phyloP scores from a whole-genome alignment of 1,140 invertebrate species.

The Scaptomyza pallida region DNA sequence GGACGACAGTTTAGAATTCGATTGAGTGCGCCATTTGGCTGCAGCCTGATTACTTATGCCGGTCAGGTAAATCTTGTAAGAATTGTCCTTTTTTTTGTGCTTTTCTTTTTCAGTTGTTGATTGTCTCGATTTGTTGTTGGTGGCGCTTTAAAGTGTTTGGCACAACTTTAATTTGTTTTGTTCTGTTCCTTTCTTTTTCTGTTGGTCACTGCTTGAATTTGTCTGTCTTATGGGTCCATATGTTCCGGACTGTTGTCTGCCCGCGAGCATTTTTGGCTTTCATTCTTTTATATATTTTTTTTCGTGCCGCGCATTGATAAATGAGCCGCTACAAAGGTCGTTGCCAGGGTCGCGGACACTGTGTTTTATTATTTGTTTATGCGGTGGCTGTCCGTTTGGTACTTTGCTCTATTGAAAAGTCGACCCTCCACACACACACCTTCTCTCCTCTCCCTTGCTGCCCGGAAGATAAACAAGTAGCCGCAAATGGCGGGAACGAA shows the following conservation, averaged over 20 bases:
- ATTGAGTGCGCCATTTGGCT: slow-evolving; percentile 42
- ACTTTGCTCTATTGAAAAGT: slow-evolving; percentile 77
- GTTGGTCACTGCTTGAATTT: slow-evolving; percentile 40
- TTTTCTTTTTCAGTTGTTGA: slow-evolving; percentile 21
- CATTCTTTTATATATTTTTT: neutral
- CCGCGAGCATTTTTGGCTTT: slow-evolving; percentile 48
- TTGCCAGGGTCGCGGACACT: slow-evolving; percentile 69
- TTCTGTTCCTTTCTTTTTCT: slow-evolving; percentile 57
- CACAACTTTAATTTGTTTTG: slow-evolving; percentile 73
- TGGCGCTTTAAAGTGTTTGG: slow-evolving; percentile 51
- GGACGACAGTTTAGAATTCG: slow-evolving; percentile 78
- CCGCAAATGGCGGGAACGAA: slow-evolving; percentile 60
- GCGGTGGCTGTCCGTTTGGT: slow-evolving; percentile 44
- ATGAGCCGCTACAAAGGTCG: slow-evolving; percentile 73
- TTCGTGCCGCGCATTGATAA: slow-evolving; percentile 68
- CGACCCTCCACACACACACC: neutral
- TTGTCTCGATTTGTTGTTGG: slow-evolving; percentile 73
- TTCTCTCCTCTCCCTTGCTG: neutral
- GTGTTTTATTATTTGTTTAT: slow-evolving; percentile 80
- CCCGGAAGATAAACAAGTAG: slow-evolving; percentile 73
- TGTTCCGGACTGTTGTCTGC: slow-evolving; percentile 52
- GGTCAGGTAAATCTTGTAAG: slow-evolving; percentile 79
- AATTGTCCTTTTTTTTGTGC: slow-evolving; percentile 39
- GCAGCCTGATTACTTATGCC: slow-evolving; percentile 71
- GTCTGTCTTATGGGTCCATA: slow-evolving; percentile 42